Percentiles rank a stretch among this genome's conserved stretches.
Evolutionary conservation across 2,113 vertebrate species (phyloP).

Genomic region (Laticauda laticaudata): DNA sequence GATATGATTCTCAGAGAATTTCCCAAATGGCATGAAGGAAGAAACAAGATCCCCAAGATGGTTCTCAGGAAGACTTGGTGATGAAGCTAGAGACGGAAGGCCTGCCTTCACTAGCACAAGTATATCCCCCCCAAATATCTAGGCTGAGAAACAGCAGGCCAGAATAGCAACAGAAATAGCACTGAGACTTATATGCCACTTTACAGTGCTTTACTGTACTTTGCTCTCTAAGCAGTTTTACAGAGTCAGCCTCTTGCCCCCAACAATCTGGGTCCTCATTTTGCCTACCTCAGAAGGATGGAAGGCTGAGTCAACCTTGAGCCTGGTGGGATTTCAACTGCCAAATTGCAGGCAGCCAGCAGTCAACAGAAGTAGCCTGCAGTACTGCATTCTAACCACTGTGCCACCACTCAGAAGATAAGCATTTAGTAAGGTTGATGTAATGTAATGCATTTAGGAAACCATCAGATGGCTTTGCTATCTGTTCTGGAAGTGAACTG

Average conservation of each 20-base stretch:
- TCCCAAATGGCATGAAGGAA: neutral
- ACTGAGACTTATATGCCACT: too few relatives aligned
- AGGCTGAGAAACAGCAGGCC: neutral
- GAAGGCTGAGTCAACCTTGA: too few relatives aligned
- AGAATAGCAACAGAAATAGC: neutral
- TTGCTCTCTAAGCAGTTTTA: too few relatives aligned
- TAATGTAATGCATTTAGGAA: neutral
- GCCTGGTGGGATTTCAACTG: too few relatives aligned
- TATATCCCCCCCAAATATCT: neutral
- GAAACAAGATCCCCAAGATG: conserved; percentile 52
- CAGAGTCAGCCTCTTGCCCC: too few relatives aligned
- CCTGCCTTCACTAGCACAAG: neutral
- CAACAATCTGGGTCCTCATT: too few relatives aligned
- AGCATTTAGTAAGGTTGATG: neutral
- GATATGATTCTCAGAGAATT: neutral
- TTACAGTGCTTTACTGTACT: too few relatives aligned
- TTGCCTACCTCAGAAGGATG: too few relatives aligned
- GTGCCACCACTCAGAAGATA: neutral
- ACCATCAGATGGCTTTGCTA: neutral
- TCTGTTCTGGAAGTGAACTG: neutral
- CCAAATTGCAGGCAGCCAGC: too few relatives aligned
- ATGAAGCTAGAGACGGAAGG: neutral
- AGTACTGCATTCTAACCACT: too few relatives aligned
- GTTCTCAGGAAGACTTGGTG: neutral
- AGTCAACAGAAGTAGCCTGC: too few relatives aligned